Base-by-base conservation (phyloP, 64 coral and sea anemone genomes). In the Stichodactyla helianthus region DNA sequence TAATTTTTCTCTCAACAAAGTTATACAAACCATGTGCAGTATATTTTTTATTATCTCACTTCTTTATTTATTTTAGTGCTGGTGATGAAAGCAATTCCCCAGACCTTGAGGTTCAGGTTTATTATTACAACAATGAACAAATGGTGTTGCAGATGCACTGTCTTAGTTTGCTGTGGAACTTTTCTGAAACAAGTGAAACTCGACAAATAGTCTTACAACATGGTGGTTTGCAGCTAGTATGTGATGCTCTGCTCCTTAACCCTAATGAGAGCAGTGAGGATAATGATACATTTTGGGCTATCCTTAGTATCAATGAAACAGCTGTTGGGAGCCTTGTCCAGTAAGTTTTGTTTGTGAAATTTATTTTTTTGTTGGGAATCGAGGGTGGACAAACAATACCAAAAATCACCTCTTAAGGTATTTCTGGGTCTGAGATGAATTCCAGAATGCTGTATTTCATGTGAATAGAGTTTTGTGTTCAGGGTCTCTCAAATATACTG, bases 321-420 rank as follows among this genome's bases (percentile, higher is more conserved):
- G 94, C 94, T 74, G 94, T 97, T 54, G 94, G 94, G 10, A 93
- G 94, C 82, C 91, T 97, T 81, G 88, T 90, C 53, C 91, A 93
- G 94, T 97, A 87, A 93, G 94, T 90, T 9, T 19, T 59, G 4
- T 59, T 59, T 59, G 56, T 59, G 9, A 50, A 22, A 13, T 26
- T 54, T 2, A 52, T 81, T 17, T 81, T 18, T 53, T 51, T 44
- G 35, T 44, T 44, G 35, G 35, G 35, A 44, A 44, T 44, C 1
- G 2, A 44, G 35, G 35, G 35, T 44, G 2, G 35, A 1, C 35
- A 44, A 44, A 44, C 4, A 44, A 44, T 44, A 44, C 1, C 35
- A 44, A 44, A 44, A 44, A 44, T 3, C 35, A 44, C 35, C 35
- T 44, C 35, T 44, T 44, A 44, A 44, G 35, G 35, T 44, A 44